Evolutionary conservation across 2,797 vertebrate species (phyloP).

Genomic region (Paedocypris micromegethes): DNA sequence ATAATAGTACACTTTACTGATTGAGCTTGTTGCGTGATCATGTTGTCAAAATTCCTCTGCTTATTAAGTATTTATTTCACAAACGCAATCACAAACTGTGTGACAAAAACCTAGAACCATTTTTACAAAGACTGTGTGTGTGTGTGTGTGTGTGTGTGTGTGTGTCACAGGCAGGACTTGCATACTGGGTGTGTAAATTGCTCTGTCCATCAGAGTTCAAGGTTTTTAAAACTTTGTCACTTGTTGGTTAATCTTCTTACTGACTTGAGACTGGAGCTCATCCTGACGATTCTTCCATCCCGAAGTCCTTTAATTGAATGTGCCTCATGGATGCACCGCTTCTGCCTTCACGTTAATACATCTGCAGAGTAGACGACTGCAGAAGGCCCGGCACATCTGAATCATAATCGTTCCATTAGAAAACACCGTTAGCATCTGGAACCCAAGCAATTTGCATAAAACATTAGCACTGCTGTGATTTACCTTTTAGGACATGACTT

Average conservation of each 20-base stretch:
- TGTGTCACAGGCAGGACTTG: too few relatives aligned
- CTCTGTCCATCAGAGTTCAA: slow-evolving; percentile 18
- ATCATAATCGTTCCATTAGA: slow-evolving; percentile 47
- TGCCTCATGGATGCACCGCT: slow-evolving; percentile 28
- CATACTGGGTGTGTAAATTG: slow-evolving; percentile 8
- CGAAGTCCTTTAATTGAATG: slow-evolving; percentile 29
- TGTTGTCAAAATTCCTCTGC: too few relatives aligned
- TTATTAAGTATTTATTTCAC: too few relatives aligned
- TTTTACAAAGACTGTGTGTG: too few relatives aligned
- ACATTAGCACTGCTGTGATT: slow-evolving; percentile 28
- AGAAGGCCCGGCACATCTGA: slow-evolving; percentile 28
- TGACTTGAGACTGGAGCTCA: slow-evolving; percentile 26
- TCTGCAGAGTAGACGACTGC: slow-evolving; percentile 33
- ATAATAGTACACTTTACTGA: too few relatives aligned
- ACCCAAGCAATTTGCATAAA: slow-evolving; percentile 28
- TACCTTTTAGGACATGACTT: slow-evolving; percentile 20
- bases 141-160: too few relatives aligned
- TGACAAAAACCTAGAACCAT: too few relatives aligned
- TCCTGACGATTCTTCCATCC: slow-evolving; percentile 23
- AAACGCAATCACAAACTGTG: too few relatives aligned
- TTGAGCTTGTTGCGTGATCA: too few relatives aligned
- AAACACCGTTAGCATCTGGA: slow-evolving; percentile 28
- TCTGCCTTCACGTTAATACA: slow-evolving; percentile 37
- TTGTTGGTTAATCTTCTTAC: slow-evolving; percentile 28
- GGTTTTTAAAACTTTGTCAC: slow-evolving; percentile 7